phyloP scores from a whole-genome alignment of 2,888 invertebrate species.

The Gnatocerus cornutus region DNA sequence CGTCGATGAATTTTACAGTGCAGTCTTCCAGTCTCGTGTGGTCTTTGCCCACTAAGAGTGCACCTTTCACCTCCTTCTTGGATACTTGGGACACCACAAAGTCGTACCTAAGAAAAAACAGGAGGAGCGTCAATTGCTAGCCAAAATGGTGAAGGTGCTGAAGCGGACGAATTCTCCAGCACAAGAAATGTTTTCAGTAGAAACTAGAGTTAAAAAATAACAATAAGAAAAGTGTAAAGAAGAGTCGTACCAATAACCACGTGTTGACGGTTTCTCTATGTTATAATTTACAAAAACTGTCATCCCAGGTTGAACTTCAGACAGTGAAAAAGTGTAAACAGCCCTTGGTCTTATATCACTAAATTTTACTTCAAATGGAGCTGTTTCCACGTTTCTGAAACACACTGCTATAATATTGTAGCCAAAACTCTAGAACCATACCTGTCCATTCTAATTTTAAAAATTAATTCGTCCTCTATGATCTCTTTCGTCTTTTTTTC shows the following conservation, averaged over 20 bases:
- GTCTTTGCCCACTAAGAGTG: slow-evolving; percentile 74
- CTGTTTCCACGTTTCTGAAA: slow-evolving; percentile 56
- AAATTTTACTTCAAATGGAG: slow-evolving; percentile 66
- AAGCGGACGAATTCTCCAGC: too few species aligned
- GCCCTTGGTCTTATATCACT: slow-evolving; percentile 81
- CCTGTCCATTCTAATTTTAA: slow-evolving; percentile 69
- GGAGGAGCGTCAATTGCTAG: too few species aligned
- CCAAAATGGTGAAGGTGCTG: too few species aligned
- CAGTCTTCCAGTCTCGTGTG: slow-evolving; percentile 77
- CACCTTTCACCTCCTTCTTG: slow-evolving; percentile 74
- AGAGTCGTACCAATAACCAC: slow-evolving; percentile 84
- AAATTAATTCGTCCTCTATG: slow-evolving; percentile 70
- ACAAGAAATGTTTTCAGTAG: too few species aligned
- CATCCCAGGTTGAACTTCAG: slow-evolving; percentile 75
- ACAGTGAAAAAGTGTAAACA: slow-evolving; percentile 72
- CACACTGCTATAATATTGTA: slow-evolving; percentile 61
- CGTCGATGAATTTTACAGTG: slow-evolving; percentile 75
- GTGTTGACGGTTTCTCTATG: slow-evolving; percentile 77
- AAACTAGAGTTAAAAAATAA: background rate
- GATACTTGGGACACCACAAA: slow-evolving; percentile 65
- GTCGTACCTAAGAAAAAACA: slow-evolving; percentile 57
- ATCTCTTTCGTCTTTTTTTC: slow-evolving; percentile 33
- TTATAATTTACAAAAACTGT: slow-evolving; percentile 85
- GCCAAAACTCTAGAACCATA: slow-evolving; percentile 57
- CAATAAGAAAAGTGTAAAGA: too few species aligned